phyloP scores from a whole-genome alignment of 2,113 vertebrate species.

The Dicentrarchus labrax region DNA sequence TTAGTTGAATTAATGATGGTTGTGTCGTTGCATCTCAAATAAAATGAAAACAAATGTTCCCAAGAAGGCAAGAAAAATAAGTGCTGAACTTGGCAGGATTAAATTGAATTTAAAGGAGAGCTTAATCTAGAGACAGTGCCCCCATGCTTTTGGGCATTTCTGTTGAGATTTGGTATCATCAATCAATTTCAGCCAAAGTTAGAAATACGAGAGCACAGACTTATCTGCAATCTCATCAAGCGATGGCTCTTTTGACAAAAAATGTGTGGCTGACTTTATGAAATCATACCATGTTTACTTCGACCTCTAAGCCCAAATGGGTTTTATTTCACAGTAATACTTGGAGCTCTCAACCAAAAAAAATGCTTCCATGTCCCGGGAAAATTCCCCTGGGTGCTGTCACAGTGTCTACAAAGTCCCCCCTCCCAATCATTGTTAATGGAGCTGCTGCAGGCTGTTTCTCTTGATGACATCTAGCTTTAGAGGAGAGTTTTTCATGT shows the following conservation, averaged over 20 bases:
- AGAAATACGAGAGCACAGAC: conserved; percentile 38
- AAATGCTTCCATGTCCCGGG: conserved; percentile 43
- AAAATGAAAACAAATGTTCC: neutral
- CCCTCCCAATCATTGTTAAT: conserved; percentile 55
- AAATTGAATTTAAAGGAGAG: conserved; percentile 22
- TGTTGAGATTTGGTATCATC: conserved; percentile 49
- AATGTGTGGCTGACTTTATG: conserved; percentile 51
- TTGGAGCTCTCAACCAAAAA: conserved; percentile 45
- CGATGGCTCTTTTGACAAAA: conserved; percentile 44
- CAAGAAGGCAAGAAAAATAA: neutral
- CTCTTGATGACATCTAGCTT: conserved; percentile 46
- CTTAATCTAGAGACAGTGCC: conserved; percentile 18
- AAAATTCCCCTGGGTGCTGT: conserved; percentile 61
- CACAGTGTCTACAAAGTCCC: conserved; percentile 57
- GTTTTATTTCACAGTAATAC: conserved; percentile 56
- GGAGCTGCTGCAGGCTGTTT: conserved; percentile 47
- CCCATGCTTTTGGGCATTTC: conserved; percentile 37
- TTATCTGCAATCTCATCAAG: conserved; percentile 57
- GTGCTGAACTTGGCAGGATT: conserved; percentile 15
- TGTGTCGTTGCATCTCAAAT: conserved; percentile 5
- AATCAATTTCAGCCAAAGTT: conserved; percentile 53
- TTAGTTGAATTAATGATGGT: conserved; percentile 1
- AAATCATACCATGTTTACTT: conserved; percentile 69
- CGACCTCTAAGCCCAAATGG: conserved; percentile 54
- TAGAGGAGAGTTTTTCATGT: conserved; percentile 28